Conservation (phyloP, 2,113 vertebrate species). For the Chascanopsetta lugubris region DNA sequence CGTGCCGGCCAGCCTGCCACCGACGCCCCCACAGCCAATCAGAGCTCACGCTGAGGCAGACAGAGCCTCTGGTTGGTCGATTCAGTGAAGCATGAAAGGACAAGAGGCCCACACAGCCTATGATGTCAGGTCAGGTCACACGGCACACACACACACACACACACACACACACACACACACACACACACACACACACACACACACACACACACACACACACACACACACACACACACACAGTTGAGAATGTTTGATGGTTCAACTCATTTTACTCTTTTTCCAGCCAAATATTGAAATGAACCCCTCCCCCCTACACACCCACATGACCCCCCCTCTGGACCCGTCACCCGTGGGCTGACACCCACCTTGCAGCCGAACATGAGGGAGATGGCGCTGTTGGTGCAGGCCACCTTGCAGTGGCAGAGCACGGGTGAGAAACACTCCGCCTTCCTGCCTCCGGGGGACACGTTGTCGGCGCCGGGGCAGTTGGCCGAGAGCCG, state of each 20-base stretch:
- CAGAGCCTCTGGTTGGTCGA: conserved; percentile 8
- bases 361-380: conserved; percentile 93
- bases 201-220: neutral
- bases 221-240: no score
- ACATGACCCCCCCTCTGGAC: neutral
- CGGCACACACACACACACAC: neutral
- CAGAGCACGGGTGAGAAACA: conserved; percentile 89
- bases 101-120: conserved; percentile 3
- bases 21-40: conserved; percentile 24
- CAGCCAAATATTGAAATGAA: no score
- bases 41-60: neutral
- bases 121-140: conserved; percentile 4
- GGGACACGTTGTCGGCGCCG: conserved; percentile 84
- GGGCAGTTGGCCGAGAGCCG: conserved; percentile 82
- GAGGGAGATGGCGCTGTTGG: conserved; percentile 88
- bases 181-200: neutral
- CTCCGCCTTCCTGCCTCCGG: conserved; percentile 86
- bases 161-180: neutral
- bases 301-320: neutral
- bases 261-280: no score
- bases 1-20: conserved; percentile 26
- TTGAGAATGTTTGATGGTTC: no score
- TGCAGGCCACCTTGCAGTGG: conserved; percentile 91
- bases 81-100: neutral
- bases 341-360: conserved; percentile 41